phyloP scores from a whole-genome alignment of 30 jellyfish, hydroid and myxozoan genomes.

The Turritopsis dohrnii region DNA sequence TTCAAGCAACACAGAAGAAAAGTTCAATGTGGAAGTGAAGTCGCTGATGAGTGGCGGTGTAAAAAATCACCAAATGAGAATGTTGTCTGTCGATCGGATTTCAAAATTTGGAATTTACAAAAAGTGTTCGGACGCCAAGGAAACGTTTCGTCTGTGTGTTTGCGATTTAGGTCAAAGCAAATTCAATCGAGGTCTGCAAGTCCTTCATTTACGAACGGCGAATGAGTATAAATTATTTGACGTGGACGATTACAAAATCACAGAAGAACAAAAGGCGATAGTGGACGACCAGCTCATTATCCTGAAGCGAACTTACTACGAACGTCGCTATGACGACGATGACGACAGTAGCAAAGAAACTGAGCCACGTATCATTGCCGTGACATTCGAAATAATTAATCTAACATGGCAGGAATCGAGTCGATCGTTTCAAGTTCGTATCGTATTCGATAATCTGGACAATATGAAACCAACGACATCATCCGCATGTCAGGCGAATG shows the following conservation, averaged over 20 bases:
- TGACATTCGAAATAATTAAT: slow-evolving; percentile 27
- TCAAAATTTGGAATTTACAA: slow-evolving; percentile 76
- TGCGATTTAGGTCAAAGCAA: slow-evolving; percentile 44
- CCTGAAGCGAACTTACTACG: slow-evolving; percentile 7
- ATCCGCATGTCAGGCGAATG: slow-evolving; percentile 15
- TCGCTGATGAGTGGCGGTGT: slow-evolving; percentile 28
- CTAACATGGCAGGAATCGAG: background rate
- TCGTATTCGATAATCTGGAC: background rate
- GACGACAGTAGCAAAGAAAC: too few relatives aligned
- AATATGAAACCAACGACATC: background rate
- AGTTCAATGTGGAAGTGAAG: slow-evolving; percentile 54
- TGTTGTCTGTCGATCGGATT: slow-evolving; percentile 60
- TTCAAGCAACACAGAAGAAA: slow-evolving; percentile 48
- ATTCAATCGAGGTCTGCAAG: background rate
- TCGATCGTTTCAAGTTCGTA: slow-evolving; percentile 4
- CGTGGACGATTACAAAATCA: background rate
- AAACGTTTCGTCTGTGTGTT: slow-evolving; percentile 58
- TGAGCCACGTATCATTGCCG: slow-evolving; percentile 11
- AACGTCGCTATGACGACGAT: background rate
- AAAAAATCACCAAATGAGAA: slow-evolving; percentile 33
- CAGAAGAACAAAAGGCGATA: slow-evolving; percentile 13
- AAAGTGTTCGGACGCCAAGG: slow-evolving; percentile 61
- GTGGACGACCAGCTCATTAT: background rate
- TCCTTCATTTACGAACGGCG: slow-evolving; percentile 4
- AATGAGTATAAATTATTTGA: background rate